Base-by-base conservation (phyloP, 2,113 vertebrate genomes). In the Drymodes brunneopygia region DNA sequence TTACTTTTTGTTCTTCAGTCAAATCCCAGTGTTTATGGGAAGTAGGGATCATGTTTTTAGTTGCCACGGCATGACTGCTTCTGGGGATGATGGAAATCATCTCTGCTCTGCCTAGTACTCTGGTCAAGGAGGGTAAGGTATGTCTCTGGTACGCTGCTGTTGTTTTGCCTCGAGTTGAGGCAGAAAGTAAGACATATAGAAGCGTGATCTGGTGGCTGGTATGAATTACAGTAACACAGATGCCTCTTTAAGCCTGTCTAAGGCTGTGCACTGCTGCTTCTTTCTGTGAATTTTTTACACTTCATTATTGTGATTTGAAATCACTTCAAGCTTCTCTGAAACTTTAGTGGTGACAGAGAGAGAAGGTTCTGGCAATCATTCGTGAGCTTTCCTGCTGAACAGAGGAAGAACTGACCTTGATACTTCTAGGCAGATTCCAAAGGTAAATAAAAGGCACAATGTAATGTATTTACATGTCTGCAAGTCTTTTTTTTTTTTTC, bases 401-500 rank as follows among this genome's bases (percentile, higher is more conserved):
- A 89, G 48, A 88, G 56, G 19, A 60, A 64, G 53, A 62, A 53
- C 58, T 71, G 66, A 71, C 66, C 48, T 75, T 81, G 56, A 7
- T 17, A 38, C 12, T 86, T 91, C 36, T 40, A 91, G 33, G n/a
- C 27, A 65, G 53, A 40, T 6, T 85, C 54, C 8, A 64, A 56
- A 69, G 62, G 42, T 89, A 65, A 92, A 90, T 42, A 83, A 70
- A 85, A 92, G 17, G 6, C 29, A 71, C 16, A 25, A 6, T 35
- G 11, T 54, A 62, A 73, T 40, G 11, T 27, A 23, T 87, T 62
- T 72, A 16, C 15, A 14, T 48, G 24, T 58, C 57, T 83, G 29
- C 28, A 53, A 61, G 36, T 35, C 11, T 58, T 61, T 29, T 12
- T 61, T 4, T 1, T 9, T 15, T 1, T 12, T 0, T 1, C 35